Conservation (phyloP, 2,888 invertebrate species). For the Thera obeliscata region DNA sequence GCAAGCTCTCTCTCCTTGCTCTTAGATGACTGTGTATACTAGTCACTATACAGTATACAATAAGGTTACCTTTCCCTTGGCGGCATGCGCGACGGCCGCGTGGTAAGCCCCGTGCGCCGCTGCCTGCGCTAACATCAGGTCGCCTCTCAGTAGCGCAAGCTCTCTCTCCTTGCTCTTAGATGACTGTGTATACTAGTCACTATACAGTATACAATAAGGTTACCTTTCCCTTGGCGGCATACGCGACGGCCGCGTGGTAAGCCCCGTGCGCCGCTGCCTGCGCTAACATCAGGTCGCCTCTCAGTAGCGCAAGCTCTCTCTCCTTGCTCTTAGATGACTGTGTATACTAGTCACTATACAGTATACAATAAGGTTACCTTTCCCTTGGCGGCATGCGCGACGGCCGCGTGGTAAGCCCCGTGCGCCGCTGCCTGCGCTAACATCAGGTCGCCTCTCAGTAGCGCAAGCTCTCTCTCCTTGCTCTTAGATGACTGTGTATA, state of each 20-base stretch:
- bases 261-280: slow-evolving; percentile 81
- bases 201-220: no score
- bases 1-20: no score
- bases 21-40: no score
- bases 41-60: background rate
- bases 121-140: slow-evolving; percentile 79
- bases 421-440: slow-evolving; percentile 80
- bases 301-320: slow-evolving; percentile 70
- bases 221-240: slow-evolving; percentile 78
- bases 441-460: slow-evolving; percentile 77
- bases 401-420: slow-evolving; percentile 80
- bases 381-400: slow-evolving; percentile 75
- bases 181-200: no score
- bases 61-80: slow-evolving; percentile 71
- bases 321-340: slow-evolving; percentile 68
- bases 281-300: slow-evolving; percentile 79
- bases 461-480: slow-evolving; percentile 75
- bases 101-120: slow-evolving; percentile 81
- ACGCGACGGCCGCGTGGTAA: slow-evolving; percentile 78
- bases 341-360: no score
- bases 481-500: slow-evolving; percentile 53
- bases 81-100: slow-evolving; percentile 76
- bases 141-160: slow-evolving; percentile 70
- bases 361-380: slow-evolving; percentile 56
- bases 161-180: no score